These are phyloP conservation scores for Schizotus pectinicornis DNA, from an alignment of 2,888 invertebrate genomes.

Conservation along the genomic window DNA sequence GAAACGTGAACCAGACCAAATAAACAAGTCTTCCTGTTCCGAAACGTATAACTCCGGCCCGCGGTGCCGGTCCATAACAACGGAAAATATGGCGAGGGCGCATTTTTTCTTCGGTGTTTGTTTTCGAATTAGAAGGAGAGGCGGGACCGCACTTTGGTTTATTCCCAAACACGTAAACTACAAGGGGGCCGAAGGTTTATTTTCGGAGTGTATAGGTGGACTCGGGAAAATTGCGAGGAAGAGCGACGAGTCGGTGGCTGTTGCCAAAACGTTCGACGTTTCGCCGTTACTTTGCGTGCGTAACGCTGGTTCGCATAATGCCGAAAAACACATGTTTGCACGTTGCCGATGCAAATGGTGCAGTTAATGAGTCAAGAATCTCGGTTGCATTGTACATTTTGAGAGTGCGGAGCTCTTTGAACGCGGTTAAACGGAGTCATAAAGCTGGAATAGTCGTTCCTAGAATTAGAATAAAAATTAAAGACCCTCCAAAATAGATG, in stretches of 20 bases:
- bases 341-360: constrained; percentile 17
- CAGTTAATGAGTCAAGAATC: constrained; percentile 15
- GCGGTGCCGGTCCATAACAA: background rate
- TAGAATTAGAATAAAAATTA: constrained; percentile 34
- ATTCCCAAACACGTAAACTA: too few relatives aligned
- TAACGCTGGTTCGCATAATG: background rate
- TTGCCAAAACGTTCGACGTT: background rate
- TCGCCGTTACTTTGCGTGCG: constrained; percentile 1
- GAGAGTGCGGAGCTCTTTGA: constrained; percentile 28
- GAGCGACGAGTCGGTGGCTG: too few relatives aligned
- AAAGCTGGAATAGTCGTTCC: constrained; percentile 32
- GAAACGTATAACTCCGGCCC: constrained; percentile 16
- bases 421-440: constrained; percentile 25
- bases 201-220: too few relatives aligned
- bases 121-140: background rate
- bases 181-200: too few relatives aligned
- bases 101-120: constrained; percentile 18
- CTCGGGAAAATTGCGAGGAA: too few relatives aligned
- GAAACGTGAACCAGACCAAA: constrained; percentile 30
- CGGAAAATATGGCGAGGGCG: constrained; percentile 11
- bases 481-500: constrained; percentile 39
- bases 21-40: constrained; percentile 32
- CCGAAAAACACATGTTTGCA: constrained; percentile 23
- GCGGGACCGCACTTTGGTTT: too few relatives aligned
- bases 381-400: constrained; percentile 12